phyloP scores from a whole-genome alignment of 2,113 vertebrate genomes.

The Circaetus gallicus region DNA sequence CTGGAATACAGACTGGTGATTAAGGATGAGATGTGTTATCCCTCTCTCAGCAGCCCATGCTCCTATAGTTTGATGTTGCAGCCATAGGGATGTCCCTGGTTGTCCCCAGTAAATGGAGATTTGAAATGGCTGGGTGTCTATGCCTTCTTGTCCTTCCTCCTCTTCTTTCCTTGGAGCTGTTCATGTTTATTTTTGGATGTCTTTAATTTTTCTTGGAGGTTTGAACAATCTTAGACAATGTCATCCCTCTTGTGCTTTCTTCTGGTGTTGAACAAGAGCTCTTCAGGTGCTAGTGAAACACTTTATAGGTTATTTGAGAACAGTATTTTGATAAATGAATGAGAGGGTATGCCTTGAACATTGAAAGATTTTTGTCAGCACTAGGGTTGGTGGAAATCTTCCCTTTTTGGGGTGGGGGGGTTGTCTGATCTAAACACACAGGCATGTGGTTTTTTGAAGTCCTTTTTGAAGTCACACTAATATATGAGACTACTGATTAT shows the following conservation, averaged over 20 bases:
- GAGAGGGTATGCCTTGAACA: not conserved
- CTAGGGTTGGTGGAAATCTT: not conserved
- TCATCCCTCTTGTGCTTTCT: not conserved
- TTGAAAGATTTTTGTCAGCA: not conserved
- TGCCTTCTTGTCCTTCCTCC: not conserved
- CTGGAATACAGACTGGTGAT: accelerated
- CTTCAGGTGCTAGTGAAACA: not conserved
- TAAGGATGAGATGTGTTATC: accelerated
- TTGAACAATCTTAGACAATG: not conserved
- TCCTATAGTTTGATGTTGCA: accelerated
- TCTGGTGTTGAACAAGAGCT: not conserved
- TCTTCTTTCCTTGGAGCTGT: not conserved
- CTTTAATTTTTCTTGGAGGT: not conserved
- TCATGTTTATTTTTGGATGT: not conserved
- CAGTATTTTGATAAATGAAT: not conserved
- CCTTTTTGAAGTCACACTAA: no score
- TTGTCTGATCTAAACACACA: not conserved
- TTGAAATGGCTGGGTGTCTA: not conserved
- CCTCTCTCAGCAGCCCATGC: not conserved
- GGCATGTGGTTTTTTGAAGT: not conserved
- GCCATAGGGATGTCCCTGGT: not conserved
- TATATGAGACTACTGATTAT: not conserved
- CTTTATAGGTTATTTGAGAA: not conserved
- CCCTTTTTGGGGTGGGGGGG: not conserved
- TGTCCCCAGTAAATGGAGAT: no score